A percentile compares a stretch with the other conserved stretches of the same genome.
These are phyloP conservation scores for Nysson spinosus DNA, from an alignment of 2,888 invertebrate species.

Conservation along the genomic window DNA sequence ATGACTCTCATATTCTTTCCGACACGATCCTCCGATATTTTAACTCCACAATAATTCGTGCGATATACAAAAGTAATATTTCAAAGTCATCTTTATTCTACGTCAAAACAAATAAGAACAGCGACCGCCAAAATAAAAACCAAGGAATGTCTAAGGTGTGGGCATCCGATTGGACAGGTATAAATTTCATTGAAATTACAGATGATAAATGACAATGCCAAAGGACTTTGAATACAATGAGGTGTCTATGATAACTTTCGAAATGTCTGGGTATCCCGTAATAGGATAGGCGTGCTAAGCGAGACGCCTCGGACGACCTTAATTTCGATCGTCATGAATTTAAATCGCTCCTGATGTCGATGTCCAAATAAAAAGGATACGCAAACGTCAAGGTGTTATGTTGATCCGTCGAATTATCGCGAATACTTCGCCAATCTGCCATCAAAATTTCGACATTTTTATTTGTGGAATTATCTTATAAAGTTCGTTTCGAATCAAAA, in stretches of 20 bases:
- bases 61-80: too few relatives aligned
- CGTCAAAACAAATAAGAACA: too few relatives aligned
- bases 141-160: too few relatives aligned
- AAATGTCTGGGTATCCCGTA: conserved; percentile 7
- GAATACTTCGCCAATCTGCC: neutral
- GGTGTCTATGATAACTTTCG: conserved; percentile 21
- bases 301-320: conserved; percentile 25
- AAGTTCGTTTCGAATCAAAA: too few relatives aligned
- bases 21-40: too few relatives aligned
- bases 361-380: conserved; percentile 19
- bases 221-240: conserved; percentile 36
- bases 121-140: too few relatives aligned
- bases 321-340: conserved; percentile 41
- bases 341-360: conserved; percentile 27
- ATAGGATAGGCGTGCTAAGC: conserved; percentile 18
- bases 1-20: too few relatives aligned
- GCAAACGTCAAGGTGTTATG: neutral
- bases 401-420: neutral
- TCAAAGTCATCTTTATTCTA: too few relatives aligned
- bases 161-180: too few relatives aligned
- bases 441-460: neutral
- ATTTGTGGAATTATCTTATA: too few relatives aligned
- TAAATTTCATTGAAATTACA: conserved; percentile 23
- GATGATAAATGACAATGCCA: conserved; percentile 35
- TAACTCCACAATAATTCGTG: too few relatives aligned